Base-by-base conservation (phyloP, 2,797 vertebrate species). In the Denticeps clupeoides region DNA sequence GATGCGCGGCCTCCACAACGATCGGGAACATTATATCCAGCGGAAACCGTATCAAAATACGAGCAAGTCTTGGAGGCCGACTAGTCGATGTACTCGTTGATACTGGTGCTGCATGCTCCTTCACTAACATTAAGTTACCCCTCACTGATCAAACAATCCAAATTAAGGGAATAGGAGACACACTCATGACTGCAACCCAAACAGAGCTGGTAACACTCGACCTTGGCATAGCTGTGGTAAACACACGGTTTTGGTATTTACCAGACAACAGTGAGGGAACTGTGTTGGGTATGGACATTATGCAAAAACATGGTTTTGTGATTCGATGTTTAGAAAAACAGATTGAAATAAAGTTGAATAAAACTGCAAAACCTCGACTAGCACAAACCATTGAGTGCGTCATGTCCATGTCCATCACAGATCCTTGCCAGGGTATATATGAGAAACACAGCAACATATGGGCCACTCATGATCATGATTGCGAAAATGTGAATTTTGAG, bases 271-370 rank as follows among this genome's bases (percentile, higher is more conserved):
- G 29, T 1, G 47, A 56, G 2, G 47, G 41, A 1, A 56, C 53
- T 28, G 31, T 56, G 3, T 12, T 55, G 13, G 46, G 45, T 5
- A 55, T 55, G 40, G 46, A 49, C 41, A 55, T 55, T 1, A 55
- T 56, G 40, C 10, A 15, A 10, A 49, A 45, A 12, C 15, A 45
- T 44, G 40, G 53, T 3, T 22, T 55, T 18, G 41, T 49, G 1
- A 37, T 45, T 8, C 53, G 55, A 3, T 44, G 49, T 11, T 25
- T 24, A 5, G 19, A 44, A 18, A 16, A 33, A 11, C 29, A 51
- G 11, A 45, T 37, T n/a, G 29, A 54, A 8, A 10, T 41, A 1
- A 8, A 26, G 4, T 22, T 29, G 7, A n/a, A 19, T 1, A 15
- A 18, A 11, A 32, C 12, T 0, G 16, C 4, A 9, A 10, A 22